Evolutionary conservation across 2,797 vertebrate genomes (phyloP).

Genomic region (Arctocebus calabarensis): DNA sequence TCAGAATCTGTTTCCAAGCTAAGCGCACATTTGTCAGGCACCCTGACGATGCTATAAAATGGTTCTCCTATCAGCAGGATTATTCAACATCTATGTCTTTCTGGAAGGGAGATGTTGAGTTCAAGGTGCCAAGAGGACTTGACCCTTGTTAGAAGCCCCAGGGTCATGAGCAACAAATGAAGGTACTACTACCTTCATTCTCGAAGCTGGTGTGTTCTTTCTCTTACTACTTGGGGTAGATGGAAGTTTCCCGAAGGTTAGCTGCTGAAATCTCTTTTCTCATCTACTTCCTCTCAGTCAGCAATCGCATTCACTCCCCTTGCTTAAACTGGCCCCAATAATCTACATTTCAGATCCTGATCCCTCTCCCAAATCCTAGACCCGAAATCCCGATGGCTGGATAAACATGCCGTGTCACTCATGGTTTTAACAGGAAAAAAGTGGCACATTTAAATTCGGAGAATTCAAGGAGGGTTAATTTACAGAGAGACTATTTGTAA

Average conservation of each 20-base stretch:
- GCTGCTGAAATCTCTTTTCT: background rate
- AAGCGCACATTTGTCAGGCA: background rate
- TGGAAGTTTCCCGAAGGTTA: background rate
- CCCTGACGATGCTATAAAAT: background rate
- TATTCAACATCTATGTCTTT: constrained; percentile 3
- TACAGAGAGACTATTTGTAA: background rate
- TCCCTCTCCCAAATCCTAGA: background rate
- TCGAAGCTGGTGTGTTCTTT: background rate
- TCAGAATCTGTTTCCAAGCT: background rate
- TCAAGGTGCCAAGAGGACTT: background rate
- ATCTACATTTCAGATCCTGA: background rate
- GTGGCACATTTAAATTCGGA: background rate
- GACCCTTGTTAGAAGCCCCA: background rate
- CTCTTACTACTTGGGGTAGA: background rate
- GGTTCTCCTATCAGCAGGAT: background rate
- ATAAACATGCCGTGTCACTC: background rate
- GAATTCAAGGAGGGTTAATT: background rate
- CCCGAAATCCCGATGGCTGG: background rate
- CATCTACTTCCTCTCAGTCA: background rate
- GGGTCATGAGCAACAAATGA: background rate
- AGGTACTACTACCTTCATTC: background rate
- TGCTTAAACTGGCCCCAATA: background rate
- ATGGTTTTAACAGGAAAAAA: background rate
- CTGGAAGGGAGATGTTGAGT: background rate
- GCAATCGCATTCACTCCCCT: background rate